phyloP scores from a whole-genome alignment of 1,140 invertebrate genomes.

The Cheumatopsyche charites region DNA sequence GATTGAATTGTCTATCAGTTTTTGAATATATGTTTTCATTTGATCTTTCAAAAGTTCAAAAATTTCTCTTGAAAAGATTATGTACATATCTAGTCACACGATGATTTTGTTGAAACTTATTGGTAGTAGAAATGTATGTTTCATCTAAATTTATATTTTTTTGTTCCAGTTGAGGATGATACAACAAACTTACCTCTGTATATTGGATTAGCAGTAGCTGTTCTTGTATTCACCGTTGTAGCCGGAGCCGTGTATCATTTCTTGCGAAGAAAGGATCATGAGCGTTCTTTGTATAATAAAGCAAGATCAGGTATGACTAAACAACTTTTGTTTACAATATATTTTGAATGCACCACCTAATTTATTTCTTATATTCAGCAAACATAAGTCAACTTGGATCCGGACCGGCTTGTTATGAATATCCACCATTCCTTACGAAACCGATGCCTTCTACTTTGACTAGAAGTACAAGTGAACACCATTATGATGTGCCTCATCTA shows the following conservation, averaged over 20 bases:
- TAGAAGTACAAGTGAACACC: conserved; percentile 69
- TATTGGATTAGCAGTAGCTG: conserved; percentile 84
- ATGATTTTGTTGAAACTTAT: too few relatives aligned
- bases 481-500: conserved; percentile 84
- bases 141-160: conserved; percentile 1
- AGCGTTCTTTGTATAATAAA: conserved; percentile 85
- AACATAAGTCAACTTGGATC: conserved; percentile 74
- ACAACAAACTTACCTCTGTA: conserved; percentile 73
- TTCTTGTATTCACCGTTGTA: conserved; percentile 79
- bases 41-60: too few relatives aligned
- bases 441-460: conserved; percentile 35
- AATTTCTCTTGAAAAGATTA: too few relatives aligned
- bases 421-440: conserved; percentile 48
- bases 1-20: too few relatives aligned
- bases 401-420: conserved; percentile 50
- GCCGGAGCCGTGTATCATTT: conserved; percentile 79
- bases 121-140: too few relatives aligned
- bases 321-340: neutral
- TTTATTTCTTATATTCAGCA: conserved; percentile 60
- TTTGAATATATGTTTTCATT: too few relatives aligned
- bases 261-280: conserved; percentile 75
- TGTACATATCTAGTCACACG: too few relatives aligned
- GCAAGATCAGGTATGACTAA: conserved; percentile 74
- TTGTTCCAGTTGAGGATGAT: conserved; percentile 65
- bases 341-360: neutral